These are phyloP conservation scores for Probaryconus sp. DNA, from an alignment of 1,140 invertebrate genomes.

Conservation along the genomic window DNA sequence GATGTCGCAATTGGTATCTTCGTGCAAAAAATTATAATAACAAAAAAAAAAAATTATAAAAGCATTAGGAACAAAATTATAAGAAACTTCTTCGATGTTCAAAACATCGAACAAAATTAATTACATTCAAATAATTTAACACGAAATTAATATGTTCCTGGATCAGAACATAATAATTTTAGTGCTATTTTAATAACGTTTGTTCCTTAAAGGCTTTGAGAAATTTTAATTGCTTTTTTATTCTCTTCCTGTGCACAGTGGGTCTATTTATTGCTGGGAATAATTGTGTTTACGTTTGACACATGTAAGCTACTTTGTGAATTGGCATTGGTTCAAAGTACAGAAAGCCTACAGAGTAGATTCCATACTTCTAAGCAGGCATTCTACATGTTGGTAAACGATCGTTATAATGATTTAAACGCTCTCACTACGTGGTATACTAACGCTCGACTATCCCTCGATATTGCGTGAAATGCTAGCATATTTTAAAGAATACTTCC, in stretches of 20 bases:
- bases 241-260: background rate
- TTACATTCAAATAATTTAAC: no score
- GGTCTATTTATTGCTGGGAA: constrained; percentile 29
- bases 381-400: constrained; percentile 42
- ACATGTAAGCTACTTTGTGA: constrained; percentile 28
- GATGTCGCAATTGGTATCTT: no score
- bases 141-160: no score
- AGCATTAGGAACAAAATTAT: no score
- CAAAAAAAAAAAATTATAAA: no score
- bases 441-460: constrained; percentile 19
- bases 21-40: no score
- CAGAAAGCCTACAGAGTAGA: constrained; percentile 25
- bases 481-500: constrained; percentile 48
- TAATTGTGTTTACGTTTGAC: constrained; percentile 51
- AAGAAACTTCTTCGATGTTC: no score
- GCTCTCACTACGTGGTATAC: constrained; percentile 36
- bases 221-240: constrained; percentile 12
- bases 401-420: constrained; percentile 56
- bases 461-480: constrained; percentile 27
- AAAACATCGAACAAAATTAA: no score
- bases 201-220: background rate
- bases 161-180: no score
- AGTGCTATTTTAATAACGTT: background rate
- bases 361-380: constrained; percentile 39
- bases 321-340: constrained; percentile 52